These are phyloP conservation scores for Myocastor coypus DNA, from an alignment of 2,113 vertebrate species.

Conservation along the genomic window DNA sequence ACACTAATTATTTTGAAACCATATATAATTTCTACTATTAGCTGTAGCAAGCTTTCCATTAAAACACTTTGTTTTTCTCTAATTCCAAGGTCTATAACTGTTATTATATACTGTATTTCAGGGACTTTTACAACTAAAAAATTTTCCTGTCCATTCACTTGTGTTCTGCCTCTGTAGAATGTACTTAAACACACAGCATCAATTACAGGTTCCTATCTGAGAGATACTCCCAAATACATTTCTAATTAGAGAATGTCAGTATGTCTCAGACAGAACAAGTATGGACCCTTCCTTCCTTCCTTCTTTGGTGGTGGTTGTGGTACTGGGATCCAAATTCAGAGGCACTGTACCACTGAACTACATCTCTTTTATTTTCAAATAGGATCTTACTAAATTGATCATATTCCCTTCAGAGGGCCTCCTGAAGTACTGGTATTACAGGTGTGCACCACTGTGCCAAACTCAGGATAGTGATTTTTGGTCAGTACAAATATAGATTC, in stretches of 20 bases:
- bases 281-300: not conserved
- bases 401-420: not conserved
- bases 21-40: slow-evolving; percentile 20
- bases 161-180: not conserved
- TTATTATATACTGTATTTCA: slow-evolving; percentile 16
- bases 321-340: not conserved
- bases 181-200: not conserved
- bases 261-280: slow-evolving; percentile 24
- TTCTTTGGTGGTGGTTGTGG: too few relatives aligned
- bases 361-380: not conserved
- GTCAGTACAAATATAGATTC: slow-evolving; percentile 42
- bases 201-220: slow-evolving; percentile 38
- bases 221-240: slow-evolving; percentile 4
- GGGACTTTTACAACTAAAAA: slow-evolving; percentile 54
- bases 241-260: not conserved
- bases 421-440: not conserved
- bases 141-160: not conserved
- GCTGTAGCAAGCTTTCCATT: slow-evolving; percentile 24
- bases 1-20: not conserved
- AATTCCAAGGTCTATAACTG: slow-evolving; percentile 19
- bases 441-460: not conserved
- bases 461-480: not conserved
- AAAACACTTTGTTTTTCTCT: slow-evolving; percentile 19
- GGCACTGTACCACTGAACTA: not conserved
- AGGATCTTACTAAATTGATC: not conserved